phyloP scores from a whole-genome alignment of 2,113 vertebrate species.

The Carlito syrichta region DNA sequence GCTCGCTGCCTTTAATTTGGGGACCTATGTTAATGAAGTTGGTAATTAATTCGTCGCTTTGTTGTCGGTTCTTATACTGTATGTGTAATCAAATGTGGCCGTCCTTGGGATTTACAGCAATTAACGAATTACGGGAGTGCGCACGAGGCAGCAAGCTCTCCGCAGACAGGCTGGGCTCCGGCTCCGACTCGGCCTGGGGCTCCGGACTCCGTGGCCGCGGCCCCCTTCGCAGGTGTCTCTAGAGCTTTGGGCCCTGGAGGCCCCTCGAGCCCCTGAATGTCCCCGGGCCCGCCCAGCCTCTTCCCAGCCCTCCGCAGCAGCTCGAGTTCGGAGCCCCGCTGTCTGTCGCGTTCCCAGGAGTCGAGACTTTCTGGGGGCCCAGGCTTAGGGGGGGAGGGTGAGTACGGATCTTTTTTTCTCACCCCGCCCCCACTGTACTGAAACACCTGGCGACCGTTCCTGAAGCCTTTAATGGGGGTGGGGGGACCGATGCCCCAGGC shows the following conservation, averaged over 20 bases:
- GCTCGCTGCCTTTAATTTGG: constrained; percentile 77
- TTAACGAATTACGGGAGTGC: constrained; percentile 70
- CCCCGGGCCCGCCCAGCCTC: neutral
- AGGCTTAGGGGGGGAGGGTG: constrained; percentile 61
- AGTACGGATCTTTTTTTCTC: constrained; percentile 22
- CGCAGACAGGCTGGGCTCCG: neutral
- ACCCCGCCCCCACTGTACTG: constrained; percentile 40
- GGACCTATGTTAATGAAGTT: constrained; percentile 84
- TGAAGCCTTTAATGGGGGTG: neutral
- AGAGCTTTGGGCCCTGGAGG: neutral
- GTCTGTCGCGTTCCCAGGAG: constrained; percentile 44
- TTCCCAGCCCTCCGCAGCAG: neutral
- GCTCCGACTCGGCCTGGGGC: neutral
- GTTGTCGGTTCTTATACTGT: constrained; percentile 73
- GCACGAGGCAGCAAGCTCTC: constrained; percentile 46
- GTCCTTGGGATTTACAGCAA: constrained; percentile 77
- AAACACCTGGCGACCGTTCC: constrained; percentile 38
- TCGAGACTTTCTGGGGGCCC: constrained; percentile 46
- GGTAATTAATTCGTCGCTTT: constrained; percentile 83
- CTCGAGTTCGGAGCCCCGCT: constrained; percentile 17
- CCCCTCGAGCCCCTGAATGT: neutral
- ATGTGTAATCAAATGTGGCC: constrained; percentile 68
- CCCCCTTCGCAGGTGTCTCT: constrained; percentile 36
- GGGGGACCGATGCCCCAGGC: constrained; percentile 19
- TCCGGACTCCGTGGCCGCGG: neutral